Conservation (phyloP, 2,888 invertebrate genomes). For the Leptopterna dolabrata region DNA sequence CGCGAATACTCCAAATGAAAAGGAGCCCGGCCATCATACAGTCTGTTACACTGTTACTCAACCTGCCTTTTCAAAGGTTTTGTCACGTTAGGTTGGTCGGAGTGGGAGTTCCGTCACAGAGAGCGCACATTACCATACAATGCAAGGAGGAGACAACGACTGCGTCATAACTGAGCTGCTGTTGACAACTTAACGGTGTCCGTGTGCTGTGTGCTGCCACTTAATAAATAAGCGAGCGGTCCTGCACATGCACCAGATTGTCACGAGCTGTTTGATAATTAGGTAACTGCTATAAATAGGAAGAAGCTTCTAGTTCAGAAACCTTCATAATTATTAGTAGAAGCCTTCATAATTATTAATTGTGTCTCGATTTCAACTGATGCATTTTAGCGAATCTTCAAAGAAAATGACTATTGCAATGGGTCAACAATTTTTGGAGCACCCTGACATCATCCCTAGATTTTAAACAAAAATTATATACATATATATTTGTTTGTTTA, state of each 20-base stretch:
- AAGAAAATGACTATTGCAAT: too few species aligned
- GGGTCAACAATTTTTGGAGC: too few species aligned
- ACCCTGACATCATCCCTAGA: too few species aligned
- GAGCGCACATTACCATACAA: slow-evolving; percentile 16
- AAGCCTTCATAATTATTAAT: too few species aligned
- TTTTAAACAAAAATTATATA: too few species aligned
- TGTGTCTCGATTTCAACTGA: too few species aligned
- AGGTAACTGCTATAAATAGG: too few species aligned
- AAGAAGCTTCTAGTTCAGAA: too few species aligned
- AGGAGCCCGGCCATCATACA: neutral
- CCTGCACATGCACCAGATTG: neutral
- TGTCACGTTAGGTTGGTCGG: neutral
- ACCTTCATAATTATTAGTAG: too few species aligned
- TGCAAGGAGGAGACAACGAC: neutral
- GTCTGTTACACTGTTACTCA: neutral
- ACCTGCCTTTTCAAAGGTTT: neutral
- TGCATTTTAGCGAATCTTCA: too few species aligned
- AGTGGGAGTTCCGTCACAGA: neutral
- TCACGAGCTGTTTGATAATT: neutral
- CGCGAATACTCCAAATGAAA: neutral
- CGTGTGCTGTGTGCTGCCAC: neutral
- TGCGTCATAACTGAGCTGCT: slow-evolving; percentile 4
- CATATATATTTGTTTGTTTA: too few species aligned
- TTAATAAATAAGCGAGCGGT: neutral
- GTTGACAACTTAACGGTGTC: slow-evolving; percentile 25